phyloP scores from a whole-genome alignment of 2,797 vertebrate genomes.

The Loris lydekkerianus region DNA sequence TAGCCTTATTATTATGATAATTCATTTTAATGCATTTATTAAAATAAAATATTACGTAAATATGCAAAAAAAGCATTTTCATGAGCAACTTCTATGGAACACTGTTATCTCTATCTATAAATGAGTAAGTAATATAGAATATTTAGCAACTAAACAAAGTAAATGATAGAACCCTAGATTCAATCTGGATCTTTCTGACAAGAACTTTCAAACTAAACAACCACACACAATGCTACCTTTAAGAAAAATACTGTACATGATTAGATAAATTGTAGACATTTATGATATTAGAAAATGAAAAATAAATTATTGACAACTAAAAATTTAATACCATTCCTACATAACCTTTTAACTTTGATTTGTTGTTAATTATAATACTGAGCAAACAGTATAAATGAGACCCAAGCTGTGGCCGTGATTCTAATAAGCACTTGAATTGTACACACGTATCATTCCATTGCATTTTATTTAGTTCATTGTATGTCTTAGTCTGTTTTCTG shows the following conservation, averaged over 20 bases:
- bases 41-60: neutral
- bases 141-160: neutral
- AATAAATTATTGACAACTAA: neutral
- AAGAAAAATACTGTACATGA: neutral
- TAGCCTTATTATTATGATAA: neutral
- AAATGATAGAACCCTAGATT: neutral
- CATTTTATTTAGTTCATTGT: neutral
- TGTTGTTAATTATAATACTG: neutral
- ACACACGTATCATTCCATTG: neutral
- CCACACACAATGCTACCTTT: neutral
- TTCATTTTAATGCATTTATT: neutral
- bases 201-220: constrained; percentile 12
- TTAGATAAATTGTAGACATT: neutral
- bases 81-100: neutral
- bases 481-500: neutral
- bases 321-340: neutral
- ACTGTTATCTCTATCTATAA: neutral
- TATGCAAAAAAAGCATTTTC: neutral
- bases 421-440: neutral
- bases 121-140: neutral
- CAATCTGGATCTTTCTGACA: neutral
- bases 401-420: neutral
- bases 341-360: neutral
- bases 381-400: neutral
- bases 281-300: neutral